Conservation (phyloP, 2,113 vertebrate genomes). For the Girardinichthys multiradiatus region DNA sequence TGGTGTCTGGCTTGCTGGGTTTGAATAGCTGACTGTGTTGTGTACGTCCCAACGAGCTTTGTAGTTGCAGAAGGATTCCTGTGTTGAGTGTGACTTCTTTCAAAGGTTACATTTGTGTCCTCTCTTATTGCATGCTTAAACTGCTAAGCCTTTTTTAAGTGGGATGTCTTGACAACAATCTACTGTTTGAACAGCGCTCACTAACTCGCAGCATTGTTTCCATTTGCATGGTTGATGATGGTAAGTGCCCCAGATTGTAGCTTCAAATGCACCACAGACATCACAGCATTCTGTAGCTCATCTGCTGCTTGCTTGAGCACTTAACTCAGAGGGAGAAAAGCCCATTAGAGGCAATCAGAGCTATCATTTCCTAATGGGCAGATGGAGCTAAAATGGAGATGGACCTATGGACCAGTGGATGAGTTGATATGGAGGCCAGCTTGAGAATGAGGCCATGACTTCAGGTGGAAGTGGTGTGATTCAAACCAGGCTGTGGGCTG, state of each 20-base stretch:
- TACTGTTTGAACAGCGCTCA: slow-evolving; percentile 23
- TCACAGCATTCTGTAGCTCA: slow-evolving; percentile 29
- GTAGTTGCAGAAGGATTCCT: background rate
- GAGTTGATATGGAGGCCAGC: slow-evolving; percentile 57
- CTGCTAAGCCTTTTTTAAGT: slow-evolving; percentile 2
- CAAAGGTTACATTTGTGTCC: background rate
- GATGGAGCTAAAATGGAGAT: slow-evolving; percentile 57
- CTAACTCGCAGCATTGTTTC: slow-evolving; percentile 17
- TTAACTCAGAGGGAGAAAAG: slow-evolving; percentile 53
- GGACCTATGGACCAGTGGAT: slow-evolving; percentile 47
- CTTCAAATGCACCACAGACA: slow-evolving; percentile 52
- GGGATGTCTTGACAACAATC: background rate
- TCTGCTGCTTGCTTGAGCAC: slow-evolving; percentile 58
- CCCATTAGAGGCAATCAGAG: slow-evolving; percentile 71
- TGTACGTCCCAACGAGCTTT: background rate
- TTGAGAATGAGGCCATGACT: slow-evolving; percentile 49
- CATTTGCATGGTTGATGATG: slow-evolving; percentile 56
- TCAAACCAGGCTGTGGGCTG: slow-evolving; percentile 52
- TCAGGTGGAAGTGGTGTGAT: slow-evolving; percentile 61
- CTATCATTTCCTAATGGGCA: slow-evolving; percentile 59
- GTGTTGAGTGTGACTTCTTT: background rate
- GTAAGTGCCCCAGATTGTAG: slow-evolving; percentile 46
- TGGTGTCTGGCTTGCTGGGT: slow-evolving; percentile 18
- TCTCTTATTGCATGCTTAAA: background rate
- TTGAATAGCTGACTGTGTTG: slow-evolving; percentile 20